phyloP scores from a whole-genome alignment of 2,888 invertebrate species.

The Encarsia formosa region DNA sequence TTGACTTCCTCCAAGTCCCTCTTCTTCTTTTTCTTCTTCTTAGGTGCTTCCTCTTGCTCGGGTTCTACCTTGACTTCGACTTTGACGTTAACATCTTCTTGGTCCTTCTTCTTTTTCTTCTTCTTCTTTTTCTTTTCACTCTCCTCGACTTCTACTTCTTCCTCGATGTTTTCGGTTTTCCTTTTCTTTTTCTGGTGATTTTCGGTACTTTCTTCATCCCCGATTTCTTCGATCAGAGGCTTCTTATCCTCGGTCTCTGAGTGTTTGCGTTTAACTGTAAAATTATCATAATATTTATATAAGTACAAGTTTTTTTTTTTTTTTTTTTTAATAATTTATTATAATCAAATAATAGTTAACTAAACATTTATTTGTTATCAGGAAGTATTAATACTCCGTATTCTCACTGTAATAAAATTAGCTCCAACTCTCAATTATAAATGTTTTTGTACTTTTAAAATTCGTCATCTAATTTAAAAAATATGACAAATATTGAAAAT shows the following conservation, averaged over 20 bases:
- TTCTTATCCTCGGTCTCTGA: slow-evolving; percentile 52
- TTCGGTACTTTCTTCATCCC: slow-evolving; percentile 33
- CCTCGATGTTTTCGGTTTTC: slow-evolving; percentile 26
- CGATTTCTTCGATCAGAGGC: slow-evolving; percentile 47
- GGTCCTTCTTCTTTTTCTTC: slow-evolving; percentile 42
- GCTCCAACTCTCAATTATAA: too few relatives aligned
- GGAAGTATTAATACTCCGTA: too few relatives aligned
- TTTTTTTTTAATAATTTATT: too few relatives aligned
- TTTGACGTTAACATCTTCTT: slow-evolving; percentile 30
- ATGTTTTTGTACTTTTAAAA: too few relatives aligned
- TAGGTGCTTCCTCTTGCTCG: slow-evolving; percentile 19
- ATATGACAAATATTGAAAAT: too few relatives aligned
- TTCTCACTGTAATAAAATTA: too few relatives aligned
- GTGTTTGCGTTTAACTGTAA: slow-evolving; percentile 59
- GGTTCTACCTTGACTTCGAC: slow-evolving; percentile 29
- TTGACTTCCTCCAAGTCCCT: slow-evolving; percentile 37
- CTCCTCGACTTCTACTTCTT: slow-evolving; percentile 38
- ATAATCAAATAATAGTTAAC: too few relatives aligned
- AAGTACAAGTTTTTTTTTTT: too few relatives aligned
- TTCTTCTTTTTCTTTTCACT: slow-evolving; percentile 44
- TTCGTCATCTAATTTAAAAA: too few relatives aligned
- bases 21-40: slow-evolving; percentile 49
- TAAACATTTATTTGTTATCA: too few relatives aligned
- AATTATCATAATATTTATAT: too few relatives aligned
- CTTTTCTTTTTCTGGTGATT: slow-evolving; percentile 30